These are phyloP conservation scores for Gari tellinella DNA, from an alignment of 2,888 invertebrate genomes.

Conservation along the genomic window DNA sequence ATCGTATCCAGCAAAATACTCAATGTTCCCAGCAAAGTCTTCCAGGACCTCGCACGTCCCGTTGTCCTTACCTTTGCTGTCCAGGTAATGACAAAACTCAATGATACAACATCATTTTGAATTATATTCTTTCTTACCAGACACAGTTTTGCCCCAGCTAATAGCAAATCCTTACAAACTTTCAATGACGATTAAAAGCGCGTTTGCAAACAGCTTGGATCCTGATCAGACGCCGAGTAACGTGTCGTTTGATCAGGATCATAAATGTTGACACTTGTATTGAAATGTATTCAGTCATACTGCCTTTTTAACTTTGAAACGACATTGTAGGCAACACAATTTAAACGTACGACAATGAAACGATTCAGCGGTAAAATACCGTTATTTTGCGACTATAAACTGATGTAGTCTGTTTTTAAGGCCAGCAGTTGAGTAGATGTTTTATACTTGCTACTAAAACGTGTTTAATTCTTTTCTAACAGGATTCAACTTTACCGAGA, in stretches of 20 bases:
- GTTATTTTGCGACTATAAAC: not conserved
- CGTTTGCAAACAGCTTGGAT: not conserved
- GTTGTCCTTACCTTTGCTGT: conserved; percentile 57
- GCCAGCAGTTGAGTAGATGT: not conserved
- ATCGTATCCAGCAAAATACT: conserved; percentile 72
- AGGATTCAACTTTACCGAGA: conserved; percentile 49
- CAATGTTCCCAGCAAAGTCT: conserved; percentile 56
- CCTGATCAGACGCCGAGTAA: not conserved
- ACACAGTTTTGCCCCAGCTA: too few relatives aligned
- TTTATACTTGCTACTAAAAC: not conserved
- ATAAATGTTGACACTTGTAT: too few relatives aligned
- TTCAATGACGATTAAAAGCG: too few relatives aligned
- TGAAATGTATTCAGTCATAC: too few relatives aligned
- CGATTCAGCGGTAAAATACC: not conserved
- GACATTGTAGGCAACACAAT: not conserved
- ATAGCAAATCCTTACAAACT: too few relatives aligned
- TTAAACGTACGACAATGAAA: not conserved
- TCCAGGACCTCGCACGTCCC: conserved; percentile 55
- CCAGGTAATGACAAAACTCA: not conserved
- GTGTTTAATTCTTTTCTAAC: conserved; percentile 22
- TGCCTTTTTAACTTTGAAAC: too few relatives aligned
- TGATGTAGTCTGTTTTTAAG: not conserved
- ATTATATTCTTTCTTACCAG: too few relatives aligned
- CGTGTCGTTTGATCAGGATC: too few relatives aligned
- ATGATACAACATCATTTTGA: not conserved